A percentile compares a stretch with the other conserved stretches of the same genome.
Conservation (phyloP, 2,797 vertebrate genomes). For the Galagoides demidoff region DNA sequence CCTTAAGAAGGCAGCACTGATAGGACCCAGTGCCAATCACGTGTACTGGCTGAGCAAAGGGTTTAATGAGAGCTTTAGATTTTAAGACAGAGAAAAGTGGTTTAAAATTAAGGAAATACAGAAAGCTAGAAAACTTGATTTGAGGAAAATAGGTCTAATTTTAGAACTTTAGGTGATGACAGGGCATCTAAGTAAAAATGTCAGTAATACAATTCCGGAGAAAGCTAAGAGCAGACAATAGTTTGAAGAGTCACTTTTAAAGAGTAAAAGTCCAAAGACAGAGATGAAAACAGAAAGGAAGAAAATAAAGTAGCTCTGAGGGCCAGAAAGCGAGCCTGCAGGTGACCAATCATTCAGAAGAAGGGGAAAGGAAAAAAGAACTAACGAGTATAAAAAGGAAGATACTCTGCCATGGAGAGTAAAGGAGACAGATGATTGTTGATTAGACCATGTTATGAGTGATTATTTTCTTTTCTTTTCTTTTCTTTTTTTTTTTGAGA, state of each 20-base stretch:
- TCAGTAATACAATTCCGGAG: neutral
- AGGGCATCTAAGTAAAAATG: neutral
- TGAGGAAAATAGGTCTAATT: neutral
- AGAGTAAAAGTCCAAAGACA: neutral
- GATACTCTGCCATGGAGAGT: neutral
- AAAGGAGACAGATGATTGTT: neutral
- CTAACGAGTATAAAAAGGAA: neutral
- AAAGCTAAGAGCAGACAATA: neutral
- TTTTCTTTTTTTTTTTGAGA: neutral
- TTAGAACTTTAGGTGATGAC: neutral
- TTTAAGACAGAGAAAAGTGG: neutral
- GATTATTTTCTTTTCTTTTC: too few species aligned
- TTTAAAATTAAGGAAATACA: neutral
- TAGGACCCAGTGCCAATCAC: neutral
- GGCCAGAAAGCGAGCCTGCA: neutral
- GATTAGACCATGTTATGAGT: too few species aligned
- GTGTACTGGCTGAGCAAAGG: neutral
- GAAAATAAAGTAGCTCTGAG: neutral
- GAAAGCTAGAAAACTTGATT: neutral
- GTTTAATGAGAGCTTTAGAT: neutral
- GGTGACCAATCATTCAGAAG: neutral
- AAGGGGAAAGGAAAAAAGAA: neutral
- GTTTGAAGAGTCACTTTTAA: neutral
- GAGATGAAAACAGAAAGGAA: neutral
- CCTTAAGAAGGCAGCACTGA: neutral